These are phyloP conservation scores for Metopolophium dirhodum DNA, from an alignment of 1,140 invertebrate species.

Conservation along the genomic window DNA sequence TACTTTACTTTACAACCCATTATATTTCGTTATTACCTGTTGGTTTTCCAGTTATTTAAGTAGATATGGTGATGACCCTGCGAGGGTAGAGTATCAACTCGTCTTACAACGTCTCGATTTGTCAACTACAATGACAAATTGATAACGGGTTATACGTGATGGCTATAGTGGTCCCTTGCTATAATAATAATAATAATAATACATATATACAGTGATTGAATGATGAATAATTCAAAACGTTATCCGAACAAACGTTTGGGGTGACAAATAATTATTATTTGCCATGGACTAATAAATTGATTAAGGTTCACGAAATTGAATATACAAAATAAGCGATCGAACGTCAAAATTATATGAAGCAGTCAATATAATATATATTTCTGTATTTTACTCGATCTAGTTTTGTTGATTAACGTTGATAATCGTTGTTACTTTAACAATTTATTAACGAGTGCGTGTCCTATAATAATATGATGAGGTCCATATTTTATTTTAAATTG, in stretches of 20 bases:
- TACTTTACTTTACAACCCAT: neutral
- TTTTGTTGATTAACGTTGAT: neutral
- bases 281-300: slow-evolving; percentile 1
- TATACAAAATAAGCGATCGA: neutral
- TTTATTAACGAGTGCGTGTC: neutral
- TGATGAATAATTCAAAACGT: slow-evolving; percentile 32
- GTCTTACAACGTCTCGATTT: slow-evolving; percentile 3
- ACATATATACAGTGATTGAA: neutral
- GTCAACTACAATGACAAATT: neutral
- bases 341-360: neutral
- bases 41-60: neutral
- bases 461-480: too few relatives aligned
- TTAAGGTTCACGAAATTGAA: neutral
- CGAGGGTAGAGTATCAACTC: neutral
- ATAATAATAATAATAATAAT: neutral
- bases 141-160: neutral
- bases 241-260: neutral
- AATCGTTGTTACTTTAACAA: neutral
- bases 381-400: neutral
- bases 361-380: neutral
- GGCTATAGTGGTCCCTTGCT: neutral
- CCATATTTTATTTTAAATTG: too few relatives aligned
- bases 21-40: neutral
- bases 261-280: slow-evolving; percentile 31
- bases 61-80: neutral